A percentile compares a stretch with the other conserved stretches of the same genome.
phyloP scores from a whole-genome alignment of 2,113 vertebrate species.

The Hippocampus zosterae region DNA sequence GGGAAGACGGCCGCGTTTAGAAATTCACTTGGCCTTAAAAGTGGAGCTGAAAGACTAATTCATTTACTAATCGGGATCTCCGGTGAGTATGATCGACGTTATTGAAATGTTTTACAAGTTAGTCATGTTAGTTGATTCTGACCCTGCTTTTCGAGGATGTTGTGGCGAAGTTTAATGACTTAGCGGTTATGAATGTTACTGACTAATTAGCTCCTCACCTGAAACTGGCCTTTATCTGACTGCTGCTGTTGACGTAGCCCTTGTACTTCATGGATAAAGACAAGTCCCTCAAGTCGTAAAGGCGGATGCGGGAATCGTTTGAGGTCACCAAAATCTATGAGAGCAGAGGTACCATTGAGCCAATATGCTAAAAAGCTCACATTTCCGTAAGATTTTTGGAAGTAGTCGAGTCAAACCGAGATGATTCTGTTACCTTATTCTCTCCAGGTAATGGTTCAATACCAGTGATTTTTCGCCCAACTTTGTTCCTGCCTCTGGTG shows the following conservation, averaged over 20 bases:
- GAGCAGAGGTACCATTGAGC: background rate
- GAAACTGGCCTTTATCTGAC: constrained; percentile 99
- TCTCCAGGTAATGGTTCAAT: constrained; percentile 97
- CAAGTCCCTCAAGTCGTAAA: constrained; percentile 95
- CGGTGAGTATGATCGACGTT: no score
- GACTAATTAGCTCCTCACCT: constrained; percentile 72
- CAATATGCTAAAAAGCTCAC: background rate
- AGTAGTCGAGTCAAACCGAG: background rate
- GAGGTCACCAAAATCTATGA: constrained; percentile 93
- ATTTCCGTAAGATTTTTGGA: background rate
- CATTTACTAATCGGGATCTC: no score
- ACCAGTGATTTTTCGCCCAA: constrained; percentile 96
- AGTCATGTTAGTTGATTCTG: no score
- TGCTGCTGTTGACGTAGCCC: constrained; percentile 97
- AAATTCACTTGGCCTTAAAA: background rate
- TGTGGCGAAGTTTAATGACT: background rate
- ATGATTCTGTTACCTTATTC: constrained; percentile 81
- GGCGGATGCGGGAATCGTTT: constrained; percentile 93
- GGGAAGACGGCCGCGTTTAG: constrained; percentile 13
- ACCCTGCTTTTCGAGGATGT: background rate
- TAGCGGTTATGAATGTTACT: background rate
- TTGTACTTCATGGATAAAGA: constrained; percentile 99
- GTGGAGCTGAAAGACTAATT: background rate
- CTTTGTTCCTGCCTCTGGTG: constrained; percentile 92
- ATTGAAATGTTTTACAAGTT: background rate